Percentiles rank a stretch among this genome's conserved stretches.
Conservation (phyloP, 2,113 vertebrate genomes). For the Cavia aperea region DNA sequence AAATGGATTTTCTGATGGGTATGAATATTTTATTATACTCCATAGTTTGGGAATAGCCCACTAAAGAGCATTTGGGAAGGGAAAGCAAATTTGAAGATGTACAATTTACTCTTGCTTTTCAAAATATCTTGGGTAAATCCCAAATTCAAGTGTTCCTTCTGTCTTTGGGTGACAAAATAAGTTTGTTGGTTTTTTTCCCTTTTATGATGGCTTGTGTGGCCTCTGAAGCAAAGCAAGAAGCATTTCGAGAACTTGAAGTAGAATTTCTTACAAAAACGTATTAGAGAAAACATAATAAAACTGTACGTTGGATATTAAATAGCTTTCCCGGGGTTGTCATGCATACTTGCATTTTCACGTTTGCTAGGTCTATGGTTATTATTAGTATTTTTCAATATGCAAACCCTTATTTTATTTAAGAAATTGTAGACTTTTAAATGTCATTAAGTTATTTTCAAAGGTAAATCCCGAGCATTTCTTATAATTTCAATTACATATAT, state of each 20-base stretch:
- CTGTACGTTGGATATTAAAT: neutral
- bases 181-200: neutral
- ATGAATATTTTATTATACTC: neutral
- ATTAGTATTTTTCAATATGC: neutral
- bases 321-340: neutral
- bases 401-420: neutral
- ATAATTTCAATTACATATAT: neutral
- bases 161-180: neutral
- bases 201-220: neutral
- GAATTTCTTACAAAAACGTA: neutral
- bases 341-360: neutral
- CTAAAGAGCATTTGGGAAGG: neutral
- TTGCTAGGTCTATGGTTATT: too few relatives aligned
- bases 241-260: neutral
- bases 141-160: neutral
- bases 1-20: neutral
- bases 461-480: neutral
- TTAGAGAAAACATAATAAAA: neutral
- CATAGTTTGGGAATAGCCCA: neutral
- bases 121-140: neutral
- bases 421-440: neutral
- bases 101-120: neutral
- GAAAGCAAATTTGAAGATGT: neutral
- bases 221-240: neutral
- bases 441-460: neutral